Evolutionary conservation across 2,797 vertebrate genomes (phyloP).

Genomic region (Sparus aurata): DNA sequence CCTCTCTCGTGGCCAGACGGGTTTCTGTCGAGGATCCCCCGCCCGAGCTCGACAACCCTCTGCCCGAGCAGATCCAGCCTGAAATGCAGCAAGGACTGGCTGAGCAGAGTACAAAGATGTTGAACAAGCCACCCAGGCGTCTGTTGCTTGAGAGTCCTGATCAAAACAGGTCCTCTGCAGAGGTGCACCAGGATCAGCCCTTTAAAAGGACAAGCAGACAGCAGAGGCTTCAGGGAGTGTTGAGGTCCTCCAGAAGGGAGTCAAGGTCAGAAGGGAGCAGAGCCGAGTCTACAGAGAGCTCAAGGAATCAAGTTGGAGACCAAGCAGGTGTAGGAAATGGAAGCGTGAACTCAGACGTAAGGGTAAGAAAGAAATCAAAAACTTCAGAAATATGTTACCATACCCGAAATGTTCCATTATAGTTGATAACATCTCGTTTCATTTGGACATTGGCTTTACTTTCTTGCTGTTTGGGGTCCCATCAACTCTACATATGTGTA

Average conservation of each 20-base stretch:
- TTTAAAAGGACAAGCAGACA: conserved; percentile 50
- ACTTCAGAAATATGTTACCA: background rate
- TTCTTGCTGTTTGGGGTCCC: background rate
- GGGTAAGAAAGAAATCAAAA: conserved; percentile 45
- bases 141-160: conserved; percentile 47
- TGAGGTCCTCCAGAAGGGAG: conserved; percentile 56
- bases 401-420: background rate
- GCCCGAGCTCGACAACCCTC: conserved; percentile 70
- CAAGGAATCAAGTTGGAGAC: conserved; percentile 40
- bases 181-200: conserved; percentile 44
- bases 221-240: conserved; percentile 47
- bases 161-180: conserved; percentile 31
- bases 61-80: conserved; percentile 76
- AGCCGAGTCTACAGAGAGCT: conserved; percentile 27
- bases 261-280: conserved; percentile 36
- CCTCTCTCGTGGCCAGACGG: conserved; percentile 82
- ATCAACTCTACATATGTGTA: too few species aligned
- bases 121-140: conserved; percentile 57
- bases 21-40: conserved; percentile 86
- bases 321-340: conserved; percentile 38
- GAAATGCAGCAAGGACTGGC: conserved; percentile 53
- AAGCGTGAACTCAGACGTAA: conserved; percentile 26
- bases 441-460: background rate
- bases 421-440: background rate
- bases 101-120: conserved; percentile 56